Conservation (phyloP, 2,888 invertebrate genomes). For the Amiota mariae region DNA sequence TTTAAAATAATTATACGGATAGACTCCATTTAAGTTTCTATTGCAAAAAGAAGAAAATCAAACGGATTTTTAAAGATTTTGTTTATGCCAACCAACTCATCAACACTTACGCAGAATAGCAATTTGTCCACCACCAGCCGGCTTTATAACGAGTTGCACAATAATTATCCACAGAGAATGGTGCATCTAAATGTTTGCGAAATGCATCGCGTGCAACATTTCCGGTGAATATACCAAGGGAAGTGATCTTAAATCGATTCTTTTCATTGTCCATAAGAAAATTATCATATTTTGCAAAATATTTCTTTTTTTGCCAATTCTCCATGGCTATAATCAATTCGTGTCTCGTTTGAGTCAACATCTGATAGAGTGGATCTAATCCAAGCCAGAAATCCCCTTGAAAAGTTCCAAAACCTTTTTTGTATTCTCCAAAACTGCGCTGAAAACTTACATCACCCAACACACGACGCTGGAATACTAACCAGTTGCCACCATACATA, state of each 20-base stretch:
- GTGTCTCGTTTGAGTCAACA: neutral
- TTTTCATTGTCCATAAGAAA: neutral
- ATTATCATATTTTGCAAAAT: neutral
- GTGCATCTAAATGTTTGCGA: neutral
- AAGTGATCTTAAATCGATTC: neutral
- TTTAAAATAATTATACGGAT: constrained; percentile 3
- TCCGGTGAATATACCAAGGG: neutral
- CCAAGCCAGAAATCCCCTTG: constrained; percentile 14
- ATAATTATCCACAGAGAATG: neutral
- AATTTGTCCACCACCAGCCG: constrained; percentile 13
- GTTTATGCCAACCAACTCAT: neutral
- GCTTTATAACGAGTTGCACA: constrained; percentile 16
- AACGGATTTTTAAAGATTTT: no score
- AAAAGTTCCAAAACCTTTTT: neutral
- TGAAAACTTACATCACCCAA: neutral
- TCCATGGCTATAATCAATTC: constrained; percentile 10
- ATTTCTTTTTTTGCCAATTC: neutral
- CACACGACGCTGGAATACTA: neutral
- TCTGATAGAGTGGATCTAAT: neutral
- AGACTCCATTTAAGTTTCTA: neutral
- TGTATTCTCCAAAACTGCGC: neutral
- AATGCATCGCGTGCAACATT: constrained; percentile 7
- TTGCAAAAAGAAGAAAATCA: neutral
- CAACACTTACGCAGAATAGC: constrained; percentile 1
- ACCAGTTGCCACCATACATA: neutral